Conservation (phyloP, 1,140 invertebrate species). For the Halesus radiatus region DNA sequence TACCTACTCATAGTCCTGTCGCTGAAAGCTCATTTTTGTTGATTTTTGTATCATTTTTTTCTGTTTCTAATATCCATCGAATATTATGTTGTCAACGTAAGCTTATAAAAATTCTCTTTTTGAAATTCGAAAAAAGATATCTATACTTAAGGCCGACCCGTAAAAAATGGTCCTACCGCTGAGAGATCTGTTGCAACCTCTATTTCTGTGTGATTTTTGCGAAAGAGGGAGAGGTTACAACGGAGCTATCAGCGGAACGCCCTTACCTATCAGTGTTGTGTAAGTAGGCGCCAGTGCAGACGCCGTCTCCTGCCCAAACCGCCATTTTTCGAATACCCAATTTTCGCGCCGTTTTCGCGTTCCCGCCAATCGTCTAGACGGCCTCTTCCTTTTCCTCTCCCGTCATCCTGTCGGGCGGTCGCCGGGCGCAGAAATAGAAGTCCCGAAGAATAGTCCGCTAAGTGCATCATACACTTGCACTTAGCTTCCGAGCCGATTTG, state of each 20-base stretch:
- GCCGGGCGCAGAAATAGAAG: slow-evolving; percentile 13
- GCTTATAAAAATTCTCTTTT: too few species aligned
- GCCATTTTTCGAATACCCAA: slow-evolving; percentile 27
- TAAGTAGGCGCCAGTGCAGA: slow-evolving; percentile 16
- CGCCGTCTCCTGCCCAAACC: neutral
- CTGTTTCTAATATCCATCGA: too few species aligned
- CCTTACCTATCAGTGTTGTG: neutral
- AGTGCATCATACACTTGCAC: neutral
- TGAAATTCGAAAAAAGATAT: too few species aligned
- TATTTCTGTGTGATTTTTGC: too few species aligned
- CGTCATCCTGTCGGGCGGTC: slow-evolving; percentile 11
- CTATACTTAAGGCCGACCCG: too few species aligned
- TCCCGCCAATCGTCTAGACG: slow-evolving; percentile 37
- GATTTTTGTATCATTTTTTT: too few species aligned
- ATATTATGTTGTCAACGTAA: too few species aligned
- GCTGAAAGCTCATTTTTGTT: too few species aligned
- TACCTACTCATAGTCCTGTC: neutral
- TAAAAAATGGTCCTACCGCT: too few species aligned
- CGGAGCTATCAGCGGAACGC: too few species aligned
- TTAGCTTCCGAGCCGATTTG: neutral
- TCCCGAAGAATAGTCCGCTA: neutral
- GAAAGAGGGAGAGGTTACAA: too few species aligned
- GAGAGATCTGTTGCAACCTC: too few species aligned
- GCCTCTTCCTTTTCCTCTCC: slow-evolving; percentile 18
- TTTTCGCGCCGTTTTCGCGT: slow-evolving; percentile 23